These are phyloP conservation scores for Yponomeuta sedellus DNA, from an alignment of 2,888 invertebrate genomes.

Conservation along the genomic window DNA sequence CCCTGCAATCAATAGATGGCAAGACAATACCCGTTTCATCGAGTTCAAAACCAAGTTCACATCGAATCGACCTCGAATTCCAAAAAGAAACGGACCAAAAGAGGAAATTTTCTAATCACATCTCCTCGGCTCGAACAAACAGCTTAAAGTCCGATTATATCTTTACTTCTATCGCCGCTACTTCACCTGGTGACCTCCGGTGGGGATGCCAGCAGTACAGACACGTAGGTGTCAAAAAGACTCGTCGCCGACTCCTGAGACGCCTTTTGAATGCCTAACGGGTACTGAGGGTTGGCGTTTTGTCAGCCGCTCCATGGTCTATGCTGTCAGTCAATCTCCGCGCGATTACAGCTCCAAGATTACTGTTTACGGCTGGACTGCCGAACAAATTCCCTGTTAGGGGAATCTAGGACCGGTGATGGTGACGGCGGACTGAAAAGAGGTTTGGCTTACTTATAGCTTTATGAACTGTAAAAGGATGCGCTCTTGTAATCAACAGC, in stretches of 20 bases:
- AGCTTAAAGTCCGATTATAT: constrained; percentile 12
- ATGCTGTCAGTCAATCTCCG: constrained; percentile 59
- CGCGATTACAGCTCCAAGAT: constrained; percentile 48
- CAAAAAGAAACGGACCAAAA: constrained; percentile 4
- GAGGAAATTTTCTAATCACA: constrained; percentile 13
- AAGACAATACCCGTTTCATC: too few species aligned
- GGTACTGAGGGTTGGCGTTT: constrained; percentile 18
- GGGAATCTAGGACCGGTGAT: neutral
- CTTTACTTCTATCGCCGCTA: neutral
- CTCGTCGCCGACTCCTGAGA: neutral
- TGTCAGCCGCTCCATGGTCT: constrained; percentile 44
- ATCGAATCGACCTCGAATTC: neutral
- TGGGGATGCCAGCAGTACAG: neutral
- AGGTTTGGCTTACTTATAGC: neutral
- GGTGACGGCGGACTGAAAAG: neutral
- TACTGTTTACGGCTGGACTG: constrained; percentile 36
- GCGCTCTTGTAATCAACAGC: neutral
- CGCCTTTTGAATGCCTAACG: constrained; percentile 15
- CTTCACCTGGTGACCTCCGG: neutral
- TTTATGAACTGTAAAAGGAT: too few species aligned
- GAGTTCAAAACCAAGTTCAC: neutral
- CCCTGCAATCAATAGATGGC: too few species aligned
- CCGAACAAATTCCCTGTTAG: constrained; percentile 41
- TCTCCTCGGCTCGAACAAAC: constrained; percentile 10
- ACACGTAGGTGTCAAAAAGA: neutral